A percentile compares a stretch with the other conserved stretches of the same genome.
These are phyloP conservation scores for Acrocephalus kingi DNA, from an alignment of 2,113 vertebrate genomes.

Conservation along the genomic window DNA sequence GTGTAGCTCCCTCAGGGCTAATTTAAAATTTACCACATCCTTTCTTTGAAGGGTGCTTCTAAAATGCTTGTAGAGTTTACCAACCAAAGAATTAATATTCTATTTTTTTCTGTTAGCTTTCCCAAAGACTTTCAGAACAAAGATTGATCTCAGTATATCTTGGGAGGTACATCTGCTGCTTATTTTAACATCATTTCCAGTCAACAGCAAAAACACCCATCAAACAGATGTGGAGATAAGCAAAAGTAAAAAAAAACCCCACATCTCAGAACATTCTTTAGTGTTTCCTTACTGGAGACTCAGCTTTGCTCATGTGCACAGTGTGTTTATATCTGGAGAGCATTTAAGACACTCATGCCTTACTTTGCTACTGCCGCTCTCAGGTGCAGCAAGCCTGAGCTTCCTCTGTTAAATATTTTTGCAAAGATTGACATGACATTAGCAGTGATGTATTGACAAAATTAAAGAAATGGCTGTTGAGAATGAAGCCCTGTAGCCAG, in stretches of 20 bases:
- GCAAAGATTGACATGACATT: background rate
- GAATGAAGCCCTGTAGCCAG: background rate
- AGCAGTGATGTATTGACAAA: background rate
- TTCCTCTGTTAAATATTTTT: background rate
- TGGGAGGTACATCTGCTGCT: background rate
- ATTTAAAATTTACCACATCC: slow-evolving; percentile 5
- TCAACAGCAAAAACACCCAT: background rate
- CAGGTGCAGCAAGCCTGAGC: background rate
- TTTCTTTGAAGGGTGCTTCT: background rate
- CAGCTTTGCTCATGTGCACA: background rate
- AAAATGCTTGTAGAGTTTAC: background rate
- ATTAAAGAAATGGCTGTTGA: background rate
- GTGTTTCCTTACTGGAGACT: background rate
- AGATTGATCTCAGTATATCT: background rate
- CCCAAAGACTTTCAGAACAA: background rate
- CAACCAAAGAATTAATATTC: background rate
- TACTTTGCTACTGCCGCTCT: background rate
- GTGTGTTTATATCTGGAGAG: background rate
- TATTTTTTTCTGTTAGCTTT: background rate
- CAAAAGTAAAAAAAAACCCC: background rate
- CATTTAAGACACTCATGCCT: background rate
- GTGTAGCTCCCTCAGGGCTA: background rate
- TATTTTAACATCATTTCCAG: background rate
- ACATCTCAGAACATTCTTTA: background rate
- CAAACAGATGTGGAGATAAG: background rate